Percentiles rank a stretch among this genome's conserved stretches.
Conservation (phyloP, 2,888 invertebrate species). For the Molanna angustata region DNA sequence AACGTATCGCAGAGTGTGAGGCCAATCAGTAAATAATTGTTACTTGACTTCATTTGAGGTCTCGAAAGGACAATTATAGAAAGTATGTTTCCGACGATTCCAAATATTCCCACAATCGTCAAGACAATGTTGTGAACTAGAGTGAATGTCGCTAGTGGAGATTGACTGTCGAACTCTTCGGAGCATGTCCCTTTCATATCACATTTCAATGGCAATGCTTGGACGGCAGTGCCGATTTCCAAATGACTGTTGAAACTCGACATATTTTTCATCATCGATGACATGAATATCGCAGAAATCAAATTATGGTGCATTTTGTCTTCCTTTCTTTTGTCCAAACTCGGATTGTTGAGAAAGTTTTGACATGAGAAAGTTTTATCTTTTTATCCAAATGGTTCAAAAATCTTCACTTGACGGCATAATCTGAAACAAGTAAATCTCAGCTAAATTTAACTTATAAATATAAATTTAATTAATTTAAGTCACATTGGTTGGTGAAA, state of each 20-base stretch:
- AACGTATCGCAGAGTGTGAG: conserved; percentile 3
- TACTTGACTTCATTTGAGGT: conserved; percentile 7
- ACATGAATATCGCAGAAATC: conserved; percentile 7
- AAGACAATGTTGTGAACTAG: not conserved
- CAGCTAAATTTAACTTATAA: no score
- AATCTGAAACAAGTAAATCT: no score
- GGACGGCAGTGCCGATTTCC: no score
- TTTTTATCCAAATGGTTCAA: no score
- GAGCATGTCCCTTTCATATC: conserved; percentile 1
- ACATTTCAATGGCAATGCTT: not conserved
- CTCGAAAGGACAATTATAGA: conserved; percentile 2
- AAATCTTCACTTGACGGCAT: no score
- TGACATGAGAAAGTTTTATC: no score
- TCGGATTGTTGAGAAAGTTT: no score
- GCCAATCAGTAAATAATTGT: conserved; percentile 1
- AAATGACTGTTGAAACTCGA: not conserved
- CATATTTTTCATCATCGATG: not conserved
- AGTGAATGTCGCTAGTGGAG: not conserved
- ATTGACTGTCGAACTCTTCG: not conserved
- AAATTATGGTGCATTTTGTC: conserved; percentile 9
- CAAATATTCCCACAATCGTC: not conserved
- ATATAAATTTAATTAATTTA: no score
- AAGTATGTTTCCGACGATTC: conserved; percentile 1
- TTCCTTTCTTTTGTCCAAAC: no score
- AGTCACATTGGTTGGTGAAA: no score